Conservation (phyloP, 2,888 invertebrate species). For the Coleophora deauratella region DNA sequence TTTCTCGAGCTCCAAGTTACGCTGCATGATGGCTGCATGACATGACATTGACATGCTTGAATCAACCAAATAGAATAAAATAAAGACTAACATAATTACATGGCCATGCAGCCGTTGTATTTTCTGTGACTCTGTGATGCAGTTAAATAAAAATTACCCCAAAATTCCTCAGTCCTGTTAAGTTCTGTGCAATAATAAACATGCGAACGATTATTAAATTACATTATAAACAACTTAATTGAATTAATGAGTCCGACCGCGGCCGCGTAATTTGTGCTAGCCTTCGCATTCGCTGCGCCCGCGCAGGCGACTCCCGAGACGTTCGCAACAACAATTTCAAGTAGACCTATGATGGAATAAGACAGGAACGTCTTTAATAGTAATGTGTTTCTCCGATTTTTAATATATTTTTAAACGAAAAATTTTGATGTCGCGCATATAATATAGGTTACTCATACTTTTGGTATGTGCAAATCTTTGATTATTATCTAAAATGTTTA, state of each 20-base stretch:
- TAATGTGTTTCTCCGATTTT: not conserved
- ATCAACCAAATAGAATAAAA: no score
- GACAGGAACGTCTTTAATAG: not conserved
- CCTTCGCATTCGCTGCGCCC: slow-evolving; percentile 23
- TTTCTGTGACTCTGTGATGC: no score
- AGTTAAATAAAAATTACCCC: no score
- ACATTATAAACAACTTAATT: slow-evolving; percentile 31
- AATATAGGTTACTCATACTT: no score
- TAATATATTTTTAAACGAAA: not conserved
- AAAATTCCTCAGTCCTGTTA: not conserved
- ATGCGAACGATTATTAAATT: slow-evolving; percentile 41
- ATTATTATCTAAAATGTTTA: no score
- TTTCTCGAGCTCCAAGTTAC: no score
- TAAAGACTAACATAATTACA: no score
- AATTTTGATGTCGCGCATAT: no score
- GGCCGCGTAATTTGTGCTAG: slow-evolving; percentile 30
- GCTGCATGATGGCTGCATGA: no score
- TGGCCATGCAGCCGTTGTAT: no score
- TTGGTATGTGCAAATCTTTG: no score
- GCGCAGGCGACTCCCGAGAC: slow-evolving; percentile 4
- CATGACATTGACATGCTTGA: no score
- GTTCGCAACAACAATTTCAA: slow-evolving; percentile 8
- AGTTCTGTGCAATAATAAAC: slow-evolving; percentile 27
- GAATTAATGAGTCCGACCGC: slow-evolving; percentile 39
- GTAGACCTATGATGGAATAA: not conserved